These are phyloP conservation scores for Meteorus cinctellus DNA, from an alignment of 2,888 invertebrate species.

Conservation along the genomic window DNA sequence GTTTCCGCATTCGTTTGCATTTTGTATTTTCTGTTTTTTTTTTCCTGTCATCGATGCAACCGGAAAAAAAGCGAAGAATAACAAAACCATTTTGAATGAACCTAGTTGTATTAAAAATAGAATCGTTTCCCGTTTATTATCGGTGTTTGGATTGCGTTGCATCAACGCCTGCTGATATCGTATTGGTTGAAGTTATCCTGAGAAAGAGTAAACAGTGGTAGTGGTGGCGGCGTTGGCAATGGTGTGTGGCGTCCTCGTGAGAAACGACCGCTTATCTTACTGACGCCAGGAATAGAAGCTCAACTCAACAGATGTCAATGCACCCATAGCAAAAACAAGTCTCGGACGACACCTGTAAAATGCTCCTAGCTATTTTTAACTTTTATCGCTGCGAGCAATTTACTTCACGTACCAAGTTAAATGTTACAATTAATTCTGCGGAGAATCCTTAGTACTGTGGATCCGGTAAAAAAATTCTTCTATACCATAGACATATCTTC, in stretches of 20 bases:
- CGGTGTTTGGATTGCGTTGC: not conserved
- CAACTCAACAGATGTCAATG: constrained; percentile 45
- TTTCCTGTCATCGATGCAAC: not conserved
- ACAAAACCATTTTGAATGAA: not conserved
- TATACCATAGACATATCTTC: not conserved
- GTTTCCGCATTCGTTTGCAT: too few species aligned
- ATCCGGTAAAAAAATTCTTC: not conserved
- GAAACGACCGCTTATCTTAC: constrained; percentile 24
- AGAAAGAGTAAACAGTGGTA: not conserved
- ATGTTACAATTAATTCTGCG: constrained; percentile 34
- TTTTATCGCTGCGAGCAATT: constrained; percentile 17
- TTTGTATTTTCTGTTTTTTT: not conserved
- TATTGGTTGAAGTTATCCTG: constrained; percentile 1
- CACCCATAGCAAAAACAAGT: constrained; percentile 37
- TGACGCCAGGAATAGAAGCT: constrained; percentile 57
- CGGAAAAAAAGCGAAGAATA: not conserved
- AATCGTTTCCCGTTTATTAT: not conserved
- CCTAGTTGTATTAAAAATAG: not conserved
- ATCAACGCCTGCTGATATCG: not conserved
- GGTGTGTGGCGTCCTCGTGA: constrained; percentile 16
- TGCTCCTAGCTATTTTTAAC: constrained; percentile 22
- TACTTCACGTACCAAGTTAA: constrained; percentile 29
- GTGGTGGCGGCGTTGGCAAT: not conserved
- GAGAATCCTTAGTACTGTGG: not conserved
- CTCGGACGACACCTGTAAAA: constrained; percentile 30